These are phyloP conservation scores for Tolypeutes matacus DNA, from an alignment of 2,797 vertebrate genomes.

Conservation along the genomic window DNA sequence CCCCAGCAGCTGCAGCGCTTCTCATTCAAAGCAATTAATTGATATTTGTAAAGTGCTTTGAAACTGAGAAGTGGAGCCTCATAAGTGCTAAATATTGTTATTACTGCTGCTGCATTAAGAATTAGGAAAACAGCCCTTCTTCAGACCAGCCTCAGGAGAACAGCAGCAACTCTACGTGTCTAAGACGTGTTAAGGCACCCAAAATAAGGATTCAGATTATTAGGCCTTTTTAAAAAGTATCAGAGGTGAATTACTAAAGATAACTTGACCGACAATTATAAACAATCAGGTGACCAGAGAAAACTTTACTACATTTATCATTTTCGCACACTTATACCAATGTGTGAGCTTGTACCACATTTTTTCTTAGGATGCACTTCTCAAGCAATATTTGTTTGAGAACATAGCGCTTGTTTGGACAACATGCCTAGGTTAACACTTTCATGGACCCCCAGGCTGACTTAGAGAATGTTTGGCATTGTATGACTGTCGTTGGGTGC, in stretches of 20 bases:
- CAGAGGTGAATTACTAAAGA: constrained; percentile 54
- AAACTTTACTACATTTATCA: not conserved
- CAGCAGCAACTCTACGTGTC: not conserved
- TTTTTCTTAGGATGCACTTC: constrained; percentile 17
- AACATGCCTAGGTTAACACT: constrained; percentile 56
- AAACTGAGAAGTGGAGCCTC: constrained; percentile 70
- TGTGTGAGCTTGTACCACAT: not conserved
- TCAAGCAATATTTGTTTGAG: not conserved
- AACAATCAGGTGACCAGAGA: not conserved
- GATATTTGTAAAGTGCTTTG: constrained; percentile 78
- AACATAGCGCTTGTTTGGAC: not conserved
- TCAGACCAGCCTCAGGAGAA: constrained; percentile 50
- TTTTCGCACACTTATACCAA: not conserved
- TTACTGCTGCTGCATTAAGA: constrained; percentile 27
- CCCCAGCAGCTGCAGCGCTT: constrained; percentile 73
- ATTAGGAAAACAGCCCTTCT: constrained; percentile 56
- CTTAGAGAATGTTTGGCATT: constrained; percentile 49
- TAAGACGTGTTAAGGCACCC: constrained; percentile 5
- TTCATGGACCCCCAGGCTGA: constrained; percentile 44
- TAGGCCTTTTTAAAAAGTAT: constrained; percentile 26
- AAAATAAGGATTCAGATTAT: constrained; percentile 17
- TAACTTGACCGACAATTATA: constrained; percentile 57
- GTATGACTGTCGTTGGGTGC: not conserved
- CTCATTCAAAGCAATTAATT: constrained; percentile 82
- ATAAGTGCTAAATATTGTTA: constrained; percentile 65